These are phyloP conservation scores for Leptinotarsa lineolata DNA, from an alignment of 1,140 invertebrate species.

Conservation along the genomic window DNA sequence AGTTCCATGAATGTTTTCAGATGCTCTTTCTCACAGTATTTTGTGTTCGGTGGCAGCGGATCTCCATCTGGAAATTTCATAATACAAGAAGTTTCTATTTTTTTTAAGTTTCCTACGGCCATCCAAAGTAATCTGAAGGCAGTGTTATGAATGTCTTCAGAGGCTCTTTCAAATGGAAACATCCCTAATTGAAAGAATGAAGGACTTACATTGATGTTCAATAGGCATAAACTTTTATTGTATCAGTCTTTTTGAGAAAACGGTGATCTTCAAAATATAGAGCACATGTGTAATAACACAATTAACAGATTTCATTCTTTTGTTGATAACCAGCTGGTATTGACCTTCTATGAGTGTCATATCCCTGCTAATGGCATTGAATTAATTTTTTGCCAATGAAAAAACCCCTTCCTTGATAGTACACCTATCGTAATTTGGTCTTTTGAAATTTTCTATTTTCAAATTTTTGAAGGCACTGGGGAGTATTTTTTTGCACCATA, in stretches of 20 bases:
- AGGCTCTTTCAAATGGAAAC: background rate
- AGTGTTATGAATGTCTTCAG: too few species aligned
- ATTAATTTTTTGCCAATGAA: background rate
- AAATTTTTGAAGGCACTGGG: background rate
- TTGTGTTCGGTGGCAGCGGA: too few species aligned
- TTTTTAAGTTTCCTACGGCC: too few species aligned
- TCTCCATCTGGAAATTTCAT: too few species aligned
- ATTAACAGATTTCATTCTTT: background rate
- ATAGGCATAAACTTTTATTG: slow-evolving; percentile 14
- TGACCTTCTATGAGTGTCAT: background rate
- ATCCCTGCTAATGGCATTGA: background rate
- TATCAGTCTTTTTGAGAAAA: background rate
- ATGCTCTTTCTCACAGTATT: too few species aligned
- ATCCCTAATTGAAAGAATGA: background rate
- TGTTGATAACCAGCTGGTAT: slow-evolving; percentile 7
- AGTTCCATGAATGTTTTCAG: too few species aligned
- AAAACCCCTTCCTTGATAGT: background rate
- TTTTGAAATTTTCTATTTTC: background rate
- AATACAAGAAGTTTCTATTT: too few species aligned
- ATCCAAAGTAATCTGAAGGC: too few species aligned
- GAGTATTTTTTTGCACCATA: background rate
- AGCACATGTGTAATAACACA: background rate
- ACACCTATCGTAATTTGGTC: background rate
- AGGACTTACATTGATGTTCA: background rate
- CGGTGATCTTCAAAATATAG: background rate